phyloP scores from a whole-genome alignment of 2,113 vertebrate species.

The Jaculus jaculus region DNA sequence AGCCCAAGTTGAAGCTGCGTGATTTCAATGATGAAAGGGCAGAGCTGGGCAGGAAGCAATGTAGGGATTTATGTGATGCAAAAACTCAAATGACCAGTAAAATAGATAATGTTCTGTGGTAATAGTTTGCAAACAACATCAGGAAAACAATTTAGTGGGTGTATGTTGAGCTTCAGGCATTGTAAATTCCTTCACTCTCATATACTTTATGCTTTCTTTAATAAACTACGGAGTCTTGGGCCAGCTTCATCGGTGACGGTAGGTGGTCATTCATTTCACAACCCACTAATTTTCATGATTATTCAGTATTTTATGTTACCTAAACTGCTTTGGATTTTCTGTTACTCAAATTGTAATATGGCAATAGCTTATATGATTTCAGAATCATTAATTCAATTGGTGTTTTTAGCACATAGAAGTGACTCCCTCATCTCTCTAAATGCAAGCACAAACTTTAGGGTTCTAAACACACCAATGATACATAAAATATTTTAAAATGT shows the following conservation, averaged over 20 bases:
- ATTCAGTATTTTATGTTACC: slow-evolving; percentile 71
- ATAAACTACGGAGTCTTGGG: slow-evolving; percentile 70
- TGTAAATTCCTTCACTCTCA: slow-evolving; percentile 74
- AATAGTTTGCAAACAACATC: slow-evolving; percentile 50
- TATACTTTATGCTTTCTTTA: slow-evolving; percentile 76
- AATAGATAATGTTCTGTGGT: slow-evolving; percentile 64
- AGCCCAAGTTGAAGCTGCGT: slow-evolving; percentile 32
- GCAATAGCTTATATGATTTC: slow-evolving; percentile 58
- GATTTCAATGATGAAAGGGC: slow-evolving; percentile 70
- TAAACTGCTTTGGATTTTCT: slow-evolving; percentile 71
- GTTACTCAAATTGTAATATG: slow-evolving; percentile 60
- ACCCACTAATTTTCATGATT: slow-evolving; percentile 74
- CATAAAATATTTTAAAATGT: not conserved
- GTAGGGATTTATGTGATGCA: slow-evolving; percentile 65
- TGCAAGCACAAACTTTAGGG: not conserved
- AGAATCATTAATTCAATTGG: slow-evolving; percentile 72
- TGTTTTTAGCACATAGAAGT: not conserved
- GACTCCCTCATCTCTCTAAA: not conserved
- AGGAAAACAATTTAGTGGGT: slow-evolving; percentile 68
- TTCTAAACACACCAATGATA: not conserved
- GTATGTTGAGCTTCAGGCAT: slow-evolving; percentile 66
- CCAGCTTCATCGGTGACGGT: slow-evolving; percentile 59
- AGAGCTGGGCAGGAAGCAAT: slow-evolving; percentile 27
- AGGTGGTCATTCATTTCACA: slow-evolving; percentile 75
- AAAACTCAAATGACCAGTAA: slow-evolving; percentile 64